Base-by-base conservation (phyloP, 2,797 vertebrate species). In the Trachurus trachurus region DNA sequence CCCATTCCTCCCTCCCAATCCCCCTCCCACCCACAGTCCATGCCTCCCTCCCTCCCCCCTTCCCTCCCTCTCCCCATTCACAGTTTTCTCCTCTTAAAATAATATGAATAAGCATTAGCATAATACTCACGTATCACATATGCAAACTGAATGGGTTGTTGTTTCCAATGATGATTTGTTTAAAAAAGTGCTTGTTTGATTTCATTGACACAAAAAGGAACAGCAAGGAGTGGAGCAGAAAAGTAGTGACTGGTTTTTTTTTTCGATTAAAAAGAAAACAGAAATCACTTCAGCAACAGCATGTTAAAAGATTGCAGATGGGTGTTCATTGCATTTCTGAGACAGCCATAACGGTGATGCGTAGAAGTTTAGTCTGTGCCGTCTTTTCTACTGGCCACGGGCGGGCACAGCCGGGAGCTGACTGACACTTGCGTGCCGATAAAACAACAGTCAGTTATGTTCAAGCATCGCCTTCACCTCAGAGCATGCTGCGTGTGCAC, bases 121-220 rank as follows among this genome's bases (percentile, higher is more conserved):
- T 88, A 88, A 94, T 88, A 78, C 82, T 87, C 80, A 85, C 42
- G 64, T 63, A 82, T 88, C 82, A 89, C 90, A 93, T 87, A 89
- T 91, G 84, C 80, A 94, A 90, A 89, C 90, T 88, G 87, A 86
- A 92, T 88, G 88, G 87, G 90, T 92, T 90, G 85, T 89, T 77
- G 84, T 91, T 90, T 93, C 93, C 92, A 90, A 92, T 93, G 88
- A 84, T 92, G 91, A 83, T 85, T 92, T 89, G 81, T 90, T 92
- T 74, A 49, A 82, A 94, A 95, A 96, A 95, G 95, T 96, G 95
- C 95, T 96, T 93, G 92, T 93, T 94, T 94, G 91, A 95, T 93
- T 95, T 89, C 88, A 93, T 88, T 86, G 87, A 92, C 87, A 89
- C 78, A 88, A 83, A 76, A 77, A 87, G 68, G 74, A 84, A 90